Evolutionary conservation across 1,140 invertebrate species (phyloP).

Genomic region (Diorhabda carinulata): DNA sequence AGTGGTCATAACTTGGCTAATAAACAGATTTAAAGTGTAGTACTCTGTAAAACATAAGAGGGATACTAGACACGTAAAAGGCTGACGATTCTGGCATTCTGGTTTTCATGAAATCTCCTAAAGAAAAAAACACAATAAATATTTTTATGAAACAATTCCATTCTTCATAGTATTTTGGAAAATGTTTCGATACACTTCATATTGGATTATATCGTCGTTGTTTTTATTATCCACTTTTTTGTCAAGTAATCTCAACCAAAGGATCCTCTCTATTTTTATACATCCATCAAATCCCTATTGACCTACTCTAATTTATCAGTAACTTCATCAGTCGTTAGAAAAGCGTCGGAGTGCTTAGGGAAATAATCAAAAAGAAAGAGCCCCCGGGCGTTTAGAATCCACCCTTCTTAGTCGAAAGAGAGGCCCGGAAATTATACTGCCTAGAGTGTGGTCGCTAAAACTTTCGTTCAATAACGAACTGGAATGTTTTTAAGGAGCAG

Average conservation of each 20-base stretch:
- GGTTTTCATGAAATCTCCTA: no score
- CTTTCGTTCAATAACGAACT: slow-evolving; percentile 11
- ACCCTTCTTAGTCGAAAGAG: slow-evolving; percentile 5
- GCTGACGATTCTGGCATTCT: no score
- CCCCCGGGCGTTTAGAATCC: background rate
- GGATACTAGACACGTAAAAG: no score
- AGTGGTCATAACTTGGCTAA: no score
- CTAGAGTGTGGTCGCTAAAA: slow-evolving; percentile 2
- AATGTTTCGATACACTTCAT: no score
- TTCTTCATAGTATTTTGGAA: no score
- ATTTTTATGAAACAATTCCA: no score
- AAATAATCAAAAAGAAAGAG: slow-evolving; percentile 5
- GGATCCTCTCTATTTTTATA: background rate
- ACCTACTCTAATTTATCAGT: slow-evolving; percentile 5
- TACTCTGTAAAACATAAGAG: no score
- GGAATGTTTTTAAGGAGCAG: slow-evolving; percentile 3
- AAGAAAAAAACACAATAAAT: no score
- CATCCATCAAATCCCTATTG: background rate
- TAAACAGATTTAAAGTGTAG: no score
- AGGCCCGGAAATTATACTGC: slow-evolving; percentile 9
- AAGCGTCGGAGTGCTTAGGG: background rate
- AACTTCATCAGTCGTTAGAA: slow-evolving; percentile 1
- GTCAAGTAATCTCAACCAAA: background rate
- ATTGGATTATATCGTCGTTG: no score
- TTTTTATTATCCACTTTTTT: no score